phyloP scores from a whole-genome alignment of 2,888 invertebrate genomes.

The Epirrita christyi region DNA sequence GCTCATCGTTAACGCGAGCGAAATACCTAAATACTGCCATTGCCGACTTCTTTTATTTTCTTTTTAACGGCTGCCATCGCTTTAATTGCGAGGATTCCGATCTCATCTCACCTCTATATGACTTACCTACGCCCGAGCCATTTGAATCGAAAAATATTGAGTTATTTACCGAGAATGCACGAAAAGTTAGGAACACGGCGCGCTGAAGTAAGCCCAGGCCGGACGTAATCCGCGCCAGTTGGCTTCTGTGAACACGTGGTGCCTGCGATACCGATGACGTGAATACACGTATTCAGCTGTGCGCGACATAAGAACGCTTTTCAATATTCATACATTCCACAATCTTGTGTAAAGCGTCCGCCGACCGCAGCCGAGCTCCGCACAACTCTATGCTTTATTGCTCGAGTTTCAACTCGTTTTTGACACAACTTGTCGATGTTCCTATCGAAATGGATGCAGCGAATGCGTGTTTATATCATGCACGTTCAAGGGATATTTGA shows the following conservation, averaged over 20 bases:
- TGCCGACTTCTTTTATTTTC: slow-evolving; percentile 43
- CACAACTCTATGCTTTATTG: slow-evolving; percentile 65
- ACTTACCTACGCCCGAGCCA: slow-evolving; percentile 13
- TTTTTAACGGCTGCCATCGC: slow-evolving; percentile 43
- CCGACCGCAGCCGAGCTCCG: slow-evolving; percentile 45
- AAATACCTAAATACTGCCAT: slow-evolving; percentile 44
- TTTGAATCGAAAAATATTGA: slow-evolving; percentile 2
- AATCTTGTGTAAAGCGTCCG: slow-evolving; percentile 73
- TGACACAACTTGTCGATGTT: slow-evolving; percentile 46
- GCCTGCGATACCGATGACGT: slow-evolving; percentile 54
- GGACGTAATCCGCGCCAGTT: slow-evolving; percentile 67
- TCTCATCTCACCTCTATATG: slow-evolving; percentile 25
- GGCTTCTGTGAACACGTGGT: slow-evolving; percentile 77
- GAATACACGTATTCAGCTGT: slow-evolving; percentile 67
- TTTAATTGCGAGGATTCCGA: slow-evolving; percentile 42
- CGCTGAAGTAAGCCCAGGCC: slow-evolving; percentile 60
- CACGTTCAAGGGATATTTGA: slow-evolving; percentile 16
- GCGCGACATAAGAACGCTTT: slow-evolving; percentile 75
- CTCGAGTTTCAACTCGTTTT: slow-evolving; percentile 55
- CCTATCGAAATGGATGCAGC: slow-evolving; percentile 58
- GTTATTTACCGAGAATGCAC: slow-evolving; percentile 33
- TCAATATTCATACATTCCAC: slow-evolving; percentile 72
- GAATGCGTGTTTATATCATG: slow-evolving; percentile 48
- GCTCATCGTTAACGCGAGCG: slow-evolving; percentile 48
- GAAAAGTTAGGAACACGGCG: slow-evolving; percentile 69